Conservation (phyloP, 1,140 invertebrate genomes). For the Eumaeus atala region DNA sequence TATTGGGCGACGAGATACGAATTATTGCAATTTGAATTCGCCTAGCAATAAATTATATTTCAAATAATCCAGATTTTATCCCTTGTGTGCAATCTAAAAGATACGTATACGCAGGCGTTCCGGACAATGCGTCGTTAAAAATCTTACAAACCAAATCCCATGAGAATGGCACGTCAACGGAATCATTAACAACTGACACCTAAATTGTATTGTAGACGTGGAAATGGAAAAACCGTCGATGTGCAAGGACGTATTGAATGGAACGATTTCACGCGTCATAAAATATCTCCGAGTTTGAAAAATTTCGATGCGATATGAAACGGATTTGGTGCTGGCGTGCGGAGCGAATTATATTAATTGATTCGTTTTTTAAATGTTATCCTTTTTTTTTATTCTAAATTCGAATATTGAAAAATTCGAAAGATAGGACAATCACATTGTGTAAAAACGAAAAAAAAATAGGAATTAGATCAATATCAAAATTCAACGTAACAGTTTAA, state of each 20-base stretch:
- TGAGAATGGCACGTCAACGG: slow-evolving; percentile 32
- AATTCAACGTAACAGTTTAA: too few species aligned
- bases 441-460: too few species aligned
- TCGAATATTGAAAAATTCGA: not conserved
- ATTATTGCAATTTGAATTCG: too few species aligned
- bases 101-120: slow-evolving; percentile 6
- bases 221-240: slow-evolving; percentile 63
- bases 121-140: slow-evolving; percentile 31
- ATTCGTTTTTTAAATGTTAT: slow-evolving; percentile 51
- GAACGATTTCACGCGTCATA: slow-evolving; percentile 67
- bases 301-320: slow-evolving; percentile 46
- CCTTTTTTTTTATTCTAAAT: slow-evolving; percentile 14
- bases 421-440: too few species aligned
- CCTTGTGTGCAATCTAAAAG: not conserved
- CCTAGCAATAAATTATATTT: not conserved
- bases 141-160: slow-evolving; percentile 25
- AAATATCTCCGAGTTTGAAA: slow-evolving; percentile 49
- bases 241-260: slow-evolving; percentile 46
- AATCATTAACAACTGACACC: slow-evolving; percentile 55
- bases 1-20: too few species aligned
- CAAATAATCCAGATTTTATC: slow-evolving; percentile 1
- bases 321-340: slow-evolving; percentile 46
- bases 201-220: slow-evolving; percentile 61
- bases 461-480: too few species aligned
- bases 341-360: slow-evolving; percentile 65